Conservation (phyloP, 1,140 invertebrate genomes). For the Lepidurus couesii region DNA sequence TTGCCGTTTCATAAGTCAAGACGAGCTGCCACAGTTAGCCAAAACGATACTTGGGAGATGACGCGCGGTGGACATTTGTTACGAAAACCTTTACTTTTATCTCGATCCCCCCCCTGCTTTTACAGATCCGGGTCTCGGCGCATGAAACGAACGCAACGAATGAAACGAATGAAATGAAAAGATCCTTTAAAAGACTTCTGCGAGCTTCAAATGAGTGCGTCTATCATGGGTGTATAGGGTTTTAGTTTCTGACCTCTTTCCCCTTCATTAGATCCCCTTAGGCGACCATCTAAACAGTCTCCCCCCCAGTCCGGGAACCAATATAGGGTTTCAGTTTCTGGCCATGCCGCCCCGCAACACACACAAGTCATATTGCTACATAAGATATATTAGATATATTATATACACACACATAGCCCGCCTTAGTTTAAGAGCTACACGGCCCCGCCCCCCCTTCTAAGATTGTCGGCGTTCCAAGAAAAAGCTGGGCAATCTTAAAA, state of each 20-base stretch:
- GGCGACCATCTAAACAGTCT: not conserved
- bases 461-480: no score
- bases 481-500: no score
- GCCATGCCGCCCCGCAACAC: not conserved
- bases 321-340: not conserved
- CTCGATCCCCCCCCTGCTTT: not conserved
- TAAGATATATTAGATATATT: no score
- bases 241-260: not conserved
- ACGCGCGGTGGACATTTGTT: constrained; percentile 8
- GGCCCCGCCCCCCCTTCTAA: no score
- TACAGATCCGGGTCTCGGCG: not conserved
- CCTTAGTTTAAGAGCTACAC: no score
- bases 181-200: not conserved
- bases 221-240: no score
- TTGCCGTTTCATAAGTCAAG: constrained; percentile 22
- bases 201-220: no score
- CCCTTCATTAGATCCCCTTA: not conserved
- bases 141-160: not conserved
- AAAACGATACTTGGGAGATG: constrained; percentile 13
- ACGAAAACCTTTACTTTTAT: not conserved
- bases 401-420: no score
- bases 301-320: not conserved
- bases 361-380: no score
- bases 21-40: constrained; percentile 20
- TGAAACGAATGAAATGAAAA: not conserved